A percentile compares a stretch with the other conserved stretches of the same genome.
These are phyloP conservation scores for Erebia ligea DNA, from an alignment of 2,888 invertebrate species.

Conservation along the genomic window DNA sequence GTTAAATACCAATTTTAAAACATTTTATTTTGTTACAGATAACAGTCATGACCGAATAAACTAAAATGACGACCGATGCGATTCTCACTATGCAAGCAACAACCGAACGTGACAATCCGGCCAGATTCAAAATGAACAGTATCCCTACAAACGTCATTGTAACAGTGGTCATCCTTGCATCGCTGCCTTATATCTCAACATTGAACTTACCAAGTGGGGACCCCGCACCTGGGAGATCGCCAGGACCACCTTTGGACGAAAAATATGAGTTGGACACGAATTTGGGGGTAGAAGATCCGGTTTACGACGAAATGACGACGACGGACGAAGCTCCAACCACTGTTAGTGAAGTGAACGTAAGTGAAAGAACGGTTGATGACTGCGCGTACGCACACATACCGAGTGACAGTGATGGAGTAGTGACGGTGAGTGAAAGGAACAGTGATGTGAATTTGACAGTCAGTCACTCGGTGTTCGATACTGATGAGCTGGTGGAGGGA, in stretches of 20 bases:
- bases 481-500: conserved; percentile 77
- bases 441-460: conserved; percentile 79
- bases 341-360: conserved; percentile 50
- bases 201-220: conserved; percentile 81
- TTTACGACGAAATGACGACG: conserved; percentile 62
- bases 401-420: conserved; percentile 72
- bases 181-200: conserved; percentile 71
- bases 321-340: conserved; percentile 53
- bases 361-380: conserved; percentile 59
- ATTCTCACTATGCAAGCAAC: conserved; percentile 42
- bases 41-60: conserved; percentile 20
- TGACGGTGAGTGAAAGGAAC: conserved; percentile 67
- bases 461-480: conserved; percentile 77
- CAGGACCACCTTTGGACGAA: conserved; percentile 79
- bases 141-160: conserved; percentile 51
- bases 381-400: conserved; percentile 73
- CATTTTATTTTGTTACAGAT: conserved; percentile 26
- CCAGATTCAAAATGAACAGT: conserved; percentile 60
- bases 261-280: conserved; percentile 42
- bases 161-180: conserved; percentile 61
- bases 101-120: conserved; percentile 43
- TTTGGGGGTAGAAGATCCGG: conserved; percentile 44
- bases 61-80: conserved; percentile 29
- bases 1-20: neutral
- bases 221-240: conserved; percentile 86